Base-by-base conservation (phyloP, 2,797 vertebrate species). In the Thaleichthys pacificus region DNA sequence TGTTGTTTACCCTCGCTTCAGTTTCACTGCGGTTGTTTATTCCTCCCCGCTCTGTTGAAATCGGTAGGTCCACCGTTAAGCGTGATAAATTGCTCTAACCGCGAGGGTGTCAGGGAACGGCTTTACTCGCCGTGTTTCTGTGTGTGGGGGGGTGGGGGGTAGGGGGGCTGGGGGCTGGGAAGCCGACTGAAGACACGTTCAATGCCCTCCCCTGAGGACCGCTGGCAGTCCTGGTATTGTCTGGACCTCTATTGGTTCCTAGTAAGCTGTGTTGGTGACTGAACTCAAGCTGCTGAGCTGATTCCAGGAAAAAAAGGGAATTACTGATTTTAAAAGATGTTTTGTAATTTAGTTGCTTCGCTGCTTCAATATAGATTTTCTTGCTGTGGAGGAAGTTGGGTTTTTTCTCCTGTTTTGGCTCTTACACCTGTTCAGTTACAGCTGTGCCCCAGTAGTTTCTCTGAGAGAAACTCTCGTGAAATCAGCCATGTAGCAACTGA, bases 331-430 rank as follows among this genome's bases (percentile, higher is more conserved):
- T 4, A 61, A 64, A 63, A n/a, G 5, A 35, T 51, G 47, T 51
- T 62, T 54, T 51, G 66, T 47, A 32, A 5, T 56, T 54, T 6
- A 2, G 2, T 61, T 38, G 63, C 22, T 67, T 67, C 17, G 49
- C 47, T 54, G 22, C 51, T 71, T 56, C 47, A 69, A 60, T 69
- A 67, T 72, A 73, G 61, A 61, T 72, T 38, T 63, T 17, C 32
- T 26, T 21, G 51, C 35, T 71, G 30, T 22, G 49, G 15, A 62
- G 47, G 58, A 56, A 58, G 32, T 72, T 62, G 62, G 1, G 7
- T 38, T 42, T 56, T 63, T 61, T 60, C 51, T 19, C 21, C 3
- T 19, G 6, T 19, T 54, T 42, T 42, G 8, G 38, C 5, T 9
- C 11, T 2, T 19, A n/a, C 51, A 42, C 38, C 38, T 42, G 51